Conservation (phyloP, 2,888 invertebrate species). For the Ophion obscuratus region DNA sequence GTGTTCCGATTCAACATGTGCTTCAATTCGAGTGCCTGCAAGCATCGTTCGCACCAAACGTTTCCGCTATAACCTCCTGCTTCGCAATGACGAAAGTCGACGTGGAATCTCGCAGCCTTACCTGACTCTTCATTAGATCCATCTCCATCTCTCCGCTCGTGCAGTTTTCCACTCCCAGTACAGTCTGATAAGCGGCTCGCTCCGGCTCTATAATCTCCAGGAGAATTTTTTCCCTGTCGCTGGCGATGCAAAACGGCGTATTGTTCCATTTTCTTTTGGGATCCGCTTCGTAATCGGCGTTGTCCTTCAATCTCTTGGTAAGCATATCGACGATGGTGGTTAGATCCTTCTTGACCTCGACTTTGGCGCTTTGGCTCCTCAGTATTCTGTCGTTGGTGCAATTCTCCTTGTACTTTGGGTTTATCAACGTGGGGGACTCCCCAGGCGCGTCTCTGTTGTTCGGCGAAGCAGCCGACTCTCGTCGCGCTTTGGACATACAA, state of each 20-base stretch:
- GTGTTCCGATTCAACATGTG: conserved; percentile 85
- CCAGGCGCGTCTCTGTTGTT: conserved; percentile 21
- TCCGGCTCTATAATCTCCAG: conserved; percentile 87
- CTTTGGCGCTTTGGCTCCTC: conserved; percentile 70
- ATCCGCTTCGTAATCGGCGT: conserved; percentile 18
- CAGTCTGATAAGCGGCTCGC: conserved; percentile 89
- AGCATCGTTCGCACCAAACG: neutral
- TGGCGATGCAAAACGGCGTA: conserved; percentile 43
- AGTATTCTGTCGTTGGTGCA: conserved; percentile 71
- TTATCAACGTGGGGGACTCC: neutral
- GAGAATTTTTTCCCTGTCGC: conserved; percentile 65
- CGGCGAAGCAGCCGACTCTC: conserved; percentile 43
- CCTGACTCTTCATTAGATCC: conserved; percentile 87
- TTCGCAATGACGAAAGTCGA: neutral
- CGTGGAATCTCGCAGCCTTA: conserved; percentile 74
- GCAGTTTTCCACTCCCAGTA: conserved; percentile 81
- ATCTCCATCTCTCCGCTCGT: conserved; percentile 81
- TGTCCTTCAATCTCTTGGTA: conserved; percentile 68
- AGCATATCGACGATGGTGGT: conserved; percentile 73
- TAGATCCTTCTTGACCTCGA: conserved; percentile 73
- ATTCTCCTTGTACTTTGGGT: conserved; percentile 62
- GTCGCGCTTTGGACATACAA: neutral
- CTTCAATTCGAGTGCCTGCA: conserved; percentile 87
- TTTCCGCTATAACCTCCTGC: neutral
- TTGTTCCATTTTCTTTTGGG: neutral